Conservation (phyloP, 2,113 vertebrate species). For the Peucedramus taeniatus region DNA sequence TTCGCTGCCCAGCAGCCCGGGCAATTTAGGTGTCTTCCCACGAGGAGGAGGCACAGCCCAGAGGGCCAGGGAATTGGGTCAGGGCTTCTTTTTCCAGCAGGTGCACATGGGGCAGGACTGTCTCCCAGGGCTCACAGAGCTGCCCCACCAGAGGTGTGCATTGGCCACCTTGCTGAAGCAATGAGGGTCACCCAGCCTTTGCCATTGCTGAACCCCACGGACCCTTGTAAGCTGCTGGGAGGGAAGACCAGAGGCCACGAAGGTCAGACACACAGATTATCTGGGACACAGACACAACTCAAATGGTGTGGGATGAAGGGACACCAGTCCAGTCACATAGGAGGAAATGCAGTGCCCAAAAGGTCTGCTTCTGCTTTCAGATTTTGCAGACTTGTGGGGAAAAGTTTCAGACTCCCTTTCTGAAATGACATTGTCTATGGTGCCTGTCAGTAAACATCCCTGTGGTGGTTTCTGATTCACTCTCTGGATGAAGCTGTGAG, state of each 20-base stretch:
- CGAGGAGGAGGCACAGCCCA: constrained; percentile 33
- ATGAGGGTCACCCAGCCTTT: background rate
- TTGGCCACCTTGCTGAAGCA: background rate
- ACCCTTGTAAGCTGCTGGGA: background rate
- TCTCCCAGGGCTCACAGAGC: background rate
- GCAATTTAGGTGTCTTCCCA: constrained; percentile 58
- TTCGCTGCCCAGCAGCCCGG: constrained; percentile 37
- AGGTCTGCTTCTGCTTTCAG: background rate
- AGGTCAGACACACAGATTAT: background rate
- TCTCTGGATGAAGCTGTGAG: background rate
- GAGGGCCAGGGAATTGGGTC: background rate
- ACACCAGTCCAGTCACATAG: background rate
- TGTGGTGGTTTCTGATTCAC: background rate
- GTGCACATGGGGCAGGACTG: rapidly evolving
- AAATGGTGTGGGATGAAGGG: background rate
- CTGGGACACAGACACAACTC: background rate
- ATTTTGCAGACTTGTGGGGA: background rate
- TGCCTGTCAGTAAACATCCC: background rate
- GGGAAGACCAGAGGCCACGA: background rate
- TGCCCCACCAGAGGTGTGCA: background rate
- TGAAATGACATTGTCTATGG: background rate
- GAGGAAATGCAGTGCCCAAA: background rate
- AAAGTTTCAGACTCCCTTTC: background rate
- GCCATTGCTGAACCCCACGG: background rate
- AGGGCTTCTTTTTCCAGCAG: background rate